Evolutionary conservation across 2,888 invertebrate species (phyloP).

Genomic region (Operophtera brumata): DNA sequence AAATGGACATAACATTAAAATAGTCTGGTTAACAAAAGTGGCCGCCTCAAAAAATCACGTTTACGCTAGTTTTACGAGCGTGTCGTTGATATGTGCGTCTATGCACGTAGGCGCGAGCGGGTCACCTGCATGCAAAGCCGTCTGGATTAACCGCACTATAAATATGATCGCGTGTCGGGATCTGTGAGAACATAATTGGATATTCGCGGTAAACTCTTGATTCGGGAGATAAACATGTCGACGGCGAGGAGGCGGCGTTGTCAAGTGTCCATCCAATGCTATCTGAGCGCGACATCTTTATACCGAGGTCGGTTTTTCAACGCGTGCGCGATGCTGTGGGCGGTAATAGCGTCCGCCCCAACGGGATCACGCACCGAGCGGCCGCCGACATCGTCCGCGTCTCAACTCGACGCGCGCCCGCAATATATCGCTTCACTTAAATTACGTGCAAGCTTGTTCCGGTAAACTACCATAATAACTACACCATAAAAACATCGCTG

Average conservation of each 20-base stretch:
- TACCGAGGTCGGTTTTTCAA: conserved; percentile 70
- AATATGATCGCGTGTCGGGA: conserved; percentile 55
- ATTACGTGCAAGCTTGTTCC: conserved; percentile 73
- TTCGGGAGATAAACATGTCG: conserved; percentile 56
- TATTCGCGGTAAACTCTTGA: conserved; percentile 61
- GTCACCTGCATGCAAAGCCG: conserved; percentile 58
- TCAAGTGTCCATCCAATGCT: conserved; percentile 68
- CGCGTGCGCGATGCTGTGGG: conserved; percentile 72
- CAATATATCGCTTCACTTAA: conserved; percentile 77
- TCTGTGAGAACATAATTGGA: conserved; percentile 64
- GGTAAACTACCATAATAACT: conserved; percentile 55
- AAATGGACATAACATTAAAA: conserved; percentile 59
- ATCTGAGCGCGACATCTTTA: conserved; percentile 72
- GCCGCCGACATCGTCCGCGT: conserved; percentile 75
- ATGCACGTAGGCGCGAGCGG: conserved; percentile 33
- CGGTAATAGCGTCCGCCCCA: conserved; percentile 76
- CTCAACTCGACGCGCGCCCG: conserved; percentile 68
- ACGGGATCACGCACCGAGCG: conserved; percentile 73
- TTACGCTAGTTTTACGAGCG: conserved; percentile 55
- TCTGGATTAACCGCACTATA: conserved; percentile 45
- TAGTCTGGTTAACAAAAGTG: conserved; percentile 52
- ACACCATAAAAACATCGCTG: conserved; percentile 52
- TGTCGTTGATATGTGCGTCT: conserved; percentile 47
- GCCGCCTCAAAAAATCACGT: conserved; percentile 47
- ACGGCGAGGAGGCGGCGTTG: conserved; percentile 56